Conservation (phyloP, 2,888 invertebrate genomes). For the Drosophila sordidula region DNA sequence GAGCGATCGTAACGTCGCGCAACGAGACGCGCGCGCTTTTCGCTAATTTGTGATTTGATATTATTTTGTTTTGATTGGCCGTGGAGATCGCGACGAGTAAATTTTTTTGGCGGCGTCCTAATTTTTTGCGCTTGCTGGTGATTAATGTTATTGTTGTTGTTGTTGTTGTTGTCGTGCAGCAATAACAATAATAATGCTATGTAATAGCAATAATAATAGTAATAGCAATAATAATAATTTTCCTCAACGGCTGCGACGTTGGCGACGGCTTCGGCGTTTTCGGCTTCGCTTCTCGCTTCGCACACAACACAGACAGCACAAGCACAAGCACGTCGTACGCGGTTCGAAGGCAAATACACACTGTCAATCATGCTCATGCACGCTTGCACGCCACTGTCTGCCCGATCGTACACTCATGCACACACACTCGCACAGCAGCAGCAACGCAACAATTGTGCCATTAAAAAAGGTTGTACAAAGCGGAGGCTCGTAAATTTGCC, state of each 20-base stretch:
- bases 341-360: conserved; percentile 86
- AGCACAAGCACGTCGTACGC: conserved; percentile 85
- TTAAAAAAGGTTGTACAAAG: conserved; percentile 73
- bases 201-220: conserved; percentile 56
- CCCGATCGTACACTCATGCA: conserved; percentile 59
- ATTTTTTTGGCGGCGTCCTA: conserved; percentile 36
- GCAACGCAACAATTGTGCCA: conserved; percentile 83
- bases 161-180: conserved; percentile 37
- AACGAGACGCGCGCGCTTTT: conserved; percentile 56
- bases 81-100: conserved; percentile 49
- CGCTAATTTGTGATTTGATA: conserved; percentile 12
- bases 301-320: conserved; percentile 79
- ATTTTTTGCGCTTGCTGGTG: conserved; percentile 24
- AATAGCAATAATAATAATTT: conserved; percentile 58
- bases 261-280: conserved; percentile 70
- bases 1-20: conserved; percentile 57
- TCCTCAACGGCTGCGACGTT: conserved; percentile 69
- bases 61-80: conserved; percentile 12
- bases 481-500: conserved; percentile 62
- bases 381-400: conserved; percentile 58
- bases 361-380: conserved; percentile 78
- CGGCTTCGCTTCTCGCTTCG: conserved; percentile 71
- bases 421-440: conserved; percentile 42
- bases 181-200: conserved; percentile 61
- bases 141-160: conserved; percentile 22